Conservation (phyloP, 2,113 vertebrate genomes). For the Isurus oxyrinchus region DNA sequence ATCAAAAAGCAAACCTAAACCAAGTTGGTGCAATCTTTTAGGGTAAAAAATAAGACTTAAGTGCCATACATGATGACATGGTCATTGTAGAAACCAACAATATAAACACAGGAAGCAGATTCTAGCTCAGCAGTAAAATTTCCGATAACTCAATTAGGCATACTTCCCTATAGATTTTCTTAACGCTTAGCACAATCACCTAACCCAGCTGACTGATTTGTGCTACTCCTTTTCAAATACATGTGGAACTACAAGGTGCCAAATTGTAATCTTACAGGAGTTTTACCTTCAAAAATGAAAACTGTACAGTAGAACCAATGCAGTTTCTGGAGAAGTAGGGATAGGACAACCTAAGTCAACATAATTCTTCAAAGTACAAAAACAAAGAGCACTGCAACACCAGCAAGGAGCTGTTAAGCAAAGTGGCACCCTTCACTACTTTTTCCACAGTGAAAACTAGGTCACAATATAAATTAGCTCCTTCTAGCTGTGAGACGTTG, state of each 20-base stretch:
- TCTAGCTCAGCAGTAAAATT: not conserved
- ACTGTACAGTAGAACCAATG: not conserved
- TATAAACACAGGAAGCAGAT: not conserved
- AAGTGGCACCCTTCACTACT: not conserved
- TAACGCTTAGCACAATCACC: not conserved
- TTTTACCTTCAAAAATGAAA: not conserved
- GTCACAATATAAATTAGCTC: too few relatives aligned
- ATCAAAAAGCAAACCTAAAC: not conserved
- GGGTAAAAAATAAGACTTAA: not conserved
- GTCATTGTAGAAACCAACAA: not conserved
- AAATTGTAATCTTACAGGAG: not conserved
- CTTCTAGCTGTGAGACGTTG: not conserved
- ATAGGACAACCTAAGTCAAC: not conserved
- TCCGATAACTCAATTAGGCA: not conserved
- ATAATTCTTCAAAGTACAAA: not conserved
- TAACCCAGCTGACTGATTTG: not conserved
- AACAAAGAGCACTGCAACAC: not conserved
- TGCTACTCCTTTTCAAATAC: not conserved
- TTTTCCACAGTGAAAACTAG: not conserved
- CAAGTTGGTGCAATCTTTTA: not conserved
- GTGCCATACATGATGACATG: not conserved
- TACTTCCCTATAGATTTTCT: not conserved
- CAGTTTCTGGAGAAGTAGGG: not conserved
- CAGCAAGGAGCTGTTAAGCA: not conserved
- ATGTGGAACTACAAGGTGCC: not conserved